Conservation (phyloP, 2,797 vertebrate species). For the Aphelocoma californica region DNA sequence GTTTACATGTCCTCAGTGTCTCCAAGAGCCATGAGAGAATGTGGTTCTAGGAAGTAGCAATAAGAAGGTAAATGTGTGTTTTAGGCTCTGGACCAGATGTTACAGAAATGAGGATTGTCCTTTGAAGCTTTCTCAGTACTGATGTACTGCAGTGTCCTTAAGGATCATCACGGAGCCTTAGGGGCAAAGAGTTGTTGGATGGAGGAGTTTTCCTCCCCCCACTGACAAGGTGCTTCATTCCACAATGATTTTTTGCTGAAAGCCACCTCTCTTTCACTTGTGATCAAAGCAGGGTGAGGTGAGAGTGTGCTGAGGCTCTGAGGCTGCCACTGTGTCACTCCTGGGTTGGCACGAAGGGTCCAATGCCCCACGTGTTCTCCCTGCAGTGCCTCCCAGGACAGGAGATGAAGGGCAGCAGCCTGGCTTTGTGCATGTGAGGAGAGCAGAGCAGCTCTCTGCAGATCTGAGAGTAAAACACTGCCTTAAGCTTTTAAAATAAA, state of each 20-base stretch:
- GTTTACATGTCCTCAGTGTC: not conserved
- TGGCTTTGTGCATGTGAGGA: not conserved
- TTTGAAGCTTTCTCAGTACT: not conserved
- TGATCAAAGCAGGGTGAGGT: not conserved
- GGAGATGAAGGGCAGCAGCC: not conserved
- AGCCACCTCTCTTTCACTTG: not conserved
- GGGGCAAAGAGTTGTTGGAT: not conserved
- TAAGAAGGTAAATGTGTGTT: not conserved
- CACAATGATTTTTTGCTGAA: not conserved
- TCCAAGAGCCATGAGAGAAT: not conserved
- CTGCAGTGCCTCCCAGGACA: not conserved
- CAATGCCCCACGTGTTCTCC: not conserved
- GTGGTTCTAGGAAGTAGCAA: not conserved
- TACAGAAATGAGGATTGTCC: not conserved
- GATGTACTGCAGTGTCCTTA: too few relatives aligned
- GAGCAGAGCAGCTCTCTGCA: not conserved
- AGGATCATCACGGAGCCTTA: not conserved
- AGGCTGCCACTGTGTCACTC: accelerated
- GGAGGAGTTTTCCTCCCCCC: not conserved
- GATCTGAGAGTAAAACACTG: not conserved
- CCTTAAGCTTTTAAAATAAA: conserved; percentile 10
- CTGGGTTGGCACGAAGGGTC: not conserved
- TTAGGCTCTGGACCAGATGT: not conserved
- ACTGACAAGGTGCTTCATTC: not conserved
- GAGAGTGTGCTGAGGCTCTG: not conserved